Percentiles rank a stretch among this genome's conserved stretches.
These are phyloP conservation scores for Pachyramphus minor DNA, from an alignment of 2,113 vertebrate species.

Conservation along the genomic window DNA sequence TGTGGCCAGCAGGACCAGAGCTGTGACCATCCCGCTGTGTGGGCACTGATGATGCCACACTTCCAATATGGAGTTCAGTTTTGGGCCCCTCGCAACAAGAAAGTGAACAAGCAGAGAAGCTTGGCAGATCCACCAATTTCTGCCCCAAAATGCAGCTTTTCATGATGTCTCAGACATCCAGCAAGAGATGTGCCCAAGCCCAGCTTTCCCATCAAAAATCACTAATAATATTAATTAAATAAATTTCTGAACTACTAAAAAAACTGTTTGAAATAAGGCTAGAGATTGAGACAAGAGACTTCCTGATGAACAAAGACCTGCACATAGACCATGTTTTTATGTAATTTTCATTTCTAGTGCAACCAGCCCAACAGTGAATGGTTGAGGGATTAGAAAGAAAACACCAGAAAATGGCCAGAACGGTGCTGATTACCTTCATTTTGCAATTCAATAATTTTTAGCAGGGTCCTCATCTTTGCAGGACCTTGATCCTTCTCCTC, in stretches of 20 bases:
- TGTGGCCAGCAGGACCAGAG: background rate
- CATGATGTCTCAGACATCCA: background rate
- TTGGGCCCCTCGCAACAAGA: background rate
- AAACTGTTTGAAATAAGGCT: background rate
- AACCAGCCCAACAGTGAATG: background rate
- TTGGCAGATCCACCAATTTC: background rate
- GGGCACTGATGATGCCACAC: background rate
- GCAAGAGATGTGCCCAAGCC: background rate
- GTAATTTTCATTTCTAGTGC: background rate
- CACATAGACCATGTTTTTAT: background rate
- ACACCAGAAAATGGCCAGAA: background rate
- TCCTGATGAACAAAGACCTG: background rate
- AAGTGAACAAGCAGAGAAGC: too few species aligned
- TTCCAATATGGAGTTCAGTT: background rate
- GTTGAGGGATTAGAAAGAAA: background rate
- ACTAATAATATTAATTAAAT: background rate
- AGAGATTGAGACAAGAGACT: background rate
- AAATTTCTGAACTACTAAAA: background rate
- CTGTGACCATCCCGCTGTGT: background rate
- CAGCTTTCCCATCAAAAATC: background rate
- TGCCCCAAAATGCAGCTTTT: background rate
- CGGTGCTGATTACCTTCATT: background rate
- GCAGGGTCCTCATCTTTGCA: background rate
- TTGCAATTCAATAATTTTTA: background rate
- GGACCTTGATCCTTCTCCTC: background rate